Conservation (phyloP, 2,888 invertebrate species). For the Tetropium fuscum region DNA sequence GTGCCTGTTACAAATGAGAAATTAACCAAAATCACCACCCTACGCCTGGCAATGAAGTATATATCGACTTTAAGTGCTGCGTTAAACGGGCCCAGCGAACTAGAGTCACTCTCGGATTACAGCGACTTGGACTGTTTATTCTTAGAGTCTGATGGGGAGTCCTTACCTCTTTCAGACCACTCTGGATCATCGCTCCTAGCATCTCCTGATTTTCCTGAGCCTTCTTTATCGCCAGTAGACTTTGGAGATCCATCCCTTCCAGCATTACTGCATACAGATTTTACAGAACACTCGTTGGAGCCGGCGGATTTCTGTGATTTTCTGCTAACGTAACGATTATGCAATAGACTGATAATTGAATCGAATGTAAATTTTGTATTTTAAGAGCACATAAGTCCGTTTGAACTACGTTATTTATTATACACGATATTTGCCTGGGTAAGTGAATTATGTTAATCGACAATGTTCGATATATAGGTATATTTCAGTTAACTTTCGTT, state of each 20-base stretch:
- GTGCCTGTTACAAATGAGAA: constrained; percentile 77
- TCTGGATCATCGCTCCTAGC: constrained; percentile 66
- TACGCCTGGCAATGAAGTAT: constrained; percentile 89
- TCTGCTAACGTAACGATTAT: constrained; percentile 57
- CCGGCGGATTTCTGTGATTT: constrained; percentile 63
- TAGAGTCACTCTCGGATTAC: constrained; percentile 51
- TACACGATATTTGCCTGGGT: neutral
- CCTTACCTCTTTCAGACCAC: constrained; percentile 69
- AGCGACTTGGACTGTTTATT: constrained; percentile 65
- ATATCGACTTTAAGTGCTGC: constrained; percentile 79
- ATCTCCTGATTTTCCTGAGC: constrained; percentile 66
- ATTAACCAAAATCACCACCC: constrained; percentile 89
- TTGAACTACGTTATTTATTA: neutral
- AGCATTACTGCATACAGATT: constrained; percentile 60
- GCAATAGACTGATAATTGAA: constrained; percentile 27
- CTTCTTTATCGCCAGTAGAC: constrained; percentile 72
- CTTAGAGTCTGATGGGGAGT: constrained; percentile 72
- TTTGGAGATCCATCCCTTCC: constrained; percentile 62
- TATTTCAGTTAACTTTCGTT: no score
- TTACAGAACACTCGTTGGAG: constrained; percentile 60
- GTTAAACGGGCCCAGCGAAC: constrained; percentile 29
- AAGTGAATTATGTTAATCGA: no score
- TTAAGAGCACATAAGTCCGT: constrained; percentile 16
- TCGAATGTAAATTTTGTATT: constrained; percentile 23
- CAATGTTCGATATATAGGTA: no score